Percentiles rank a stretch among this genome's conserved stretches.
Conservation (phyloP, 1,140 invertebrate species). For the Choristoneura fumiferana region DNA sequence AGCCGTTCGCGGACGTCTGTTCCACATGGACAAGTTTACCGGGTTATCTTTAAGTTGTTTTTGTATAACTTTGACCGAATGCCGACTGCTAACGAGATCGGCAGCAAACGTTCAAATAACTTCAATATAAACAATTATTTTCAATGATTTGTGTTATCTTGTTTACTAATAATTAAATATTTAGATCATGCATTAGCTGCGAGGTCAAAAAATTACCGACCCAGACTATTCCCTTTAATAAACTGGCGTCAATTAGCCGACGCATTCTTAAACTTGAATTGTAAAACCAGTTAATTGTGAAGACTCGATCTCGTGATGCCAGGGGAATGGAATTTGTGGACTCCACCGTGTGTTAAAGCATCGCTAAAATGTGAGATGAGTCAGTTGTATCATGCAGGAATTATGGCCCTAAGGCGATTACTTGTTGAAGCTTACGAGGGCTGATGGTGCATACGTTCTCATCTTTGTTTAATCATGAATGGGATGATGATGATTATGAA, state of each 20-base stretch:
- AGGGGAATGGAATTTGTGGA: neutral
- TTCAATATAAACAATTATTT: too few relatives aligned
- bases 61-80: constrained; percentile 46
- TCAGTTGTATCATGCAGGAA: neutral
- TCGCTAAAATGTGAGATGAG: neutral
- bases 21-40: constrained; percentile 27
- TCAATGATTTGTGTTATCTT: too few relatives aligned
- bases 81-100: constrained; percentile 26
- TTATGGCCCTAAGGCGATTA: too few relatives aligned
- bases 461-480: too few relatives aligned
- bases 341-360: neutral
- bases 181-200: too few relatives aligned
- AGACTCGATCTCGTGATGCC: neutral
- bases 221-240: too few relatives aligned
- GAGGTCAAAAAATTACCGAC: too few relatives aligned
- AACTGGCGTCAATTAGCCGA: neutral
- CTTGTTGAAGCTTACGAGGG: too few relatives aligned
- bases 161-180: too few relatives aligned
- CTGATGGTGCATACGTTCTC: too few relatives aligned
- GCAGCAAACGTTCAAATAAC: neutral
- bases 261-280: neutral
- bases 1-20: neutral
- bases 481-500: too few relatives aligned
- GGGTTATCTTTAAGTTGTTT: constrained; percentile 50
- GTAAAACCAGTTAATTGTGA: constrained; percentile 6